Percentiles rank a stretch among this genome's conserved stretches.
These are phyloP conservation scores for Euspilapteryx auroguttella DNA, from an alignment of 2,888 invertebrate genomes.

Conservation along the genomic window DNA sequence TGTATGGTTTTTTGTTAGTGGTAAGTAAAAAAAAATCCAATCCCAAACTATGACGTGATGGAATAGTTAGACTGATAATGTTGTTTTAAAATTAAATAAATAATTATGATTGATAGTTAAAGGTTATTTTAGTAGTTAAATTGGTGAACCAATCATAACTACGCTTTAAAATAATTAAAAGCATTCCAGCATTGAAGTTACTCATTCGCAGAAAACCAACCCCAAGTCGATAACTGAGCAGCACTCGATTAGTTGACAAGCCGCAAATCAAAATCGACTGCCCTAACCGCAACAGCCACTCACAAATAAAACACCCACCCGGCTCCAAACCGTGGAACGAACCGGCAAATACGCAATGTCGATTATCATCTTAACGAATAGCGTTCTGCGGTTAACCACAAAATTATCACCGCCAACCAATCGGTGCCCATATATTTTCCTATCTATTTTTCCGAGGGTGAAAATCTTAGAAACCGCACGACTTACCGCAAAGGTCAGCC, in stretches of 20 bases:
- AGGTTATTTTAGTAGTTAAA: too few relatives aligned
- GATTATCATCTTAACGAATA: conserved; percentile 56
- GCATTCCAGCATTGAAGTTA: too few relatives aligned
- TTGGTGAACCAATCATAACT: background rate
- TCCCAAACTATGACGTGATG: too few relatives aligned
- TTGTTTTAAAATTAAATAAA: too few relatives aligned
- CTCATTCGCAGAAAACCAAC: conserved; percentile 8
- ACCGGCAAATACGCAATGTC: conserved; percentile 30
- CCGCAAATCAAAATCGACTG: conserved; percentile 14
- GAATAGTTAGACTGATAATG: too few relatives aligned
- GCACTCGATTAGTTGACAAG: conserved; percentile 8
- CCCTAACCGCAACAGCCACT: conserved; percentile 25
- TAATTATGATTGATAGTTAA: too few relatives aligned
- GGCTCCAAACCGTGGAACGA: conserved; percentile 3
- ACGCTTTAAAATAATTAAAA: background rate
- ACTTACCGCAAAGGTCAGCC: conserved; percentile 61
- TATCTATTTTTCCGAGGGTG: conserved; percentile 55
- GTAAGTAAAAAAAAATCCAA: too few relatives aligned
- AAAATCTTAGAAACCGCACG: conserved; percentile 65
- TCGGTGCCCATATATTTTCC: conserved; percentile 45
- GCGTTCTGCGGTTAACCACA: conserved; percentile 54
- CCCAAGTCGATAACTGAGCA: conserved; percentile 7
- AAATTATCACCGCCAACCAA: conserved; percentile 41
- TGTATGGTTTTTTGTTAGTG: conserved; percentile 12
- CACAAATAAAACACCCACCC: conserved; percentile 19